phyloP scores from a whole-genome alignment of 2,797 vertebrate genomes.

The Gadopsis bispinosus region DNA sequence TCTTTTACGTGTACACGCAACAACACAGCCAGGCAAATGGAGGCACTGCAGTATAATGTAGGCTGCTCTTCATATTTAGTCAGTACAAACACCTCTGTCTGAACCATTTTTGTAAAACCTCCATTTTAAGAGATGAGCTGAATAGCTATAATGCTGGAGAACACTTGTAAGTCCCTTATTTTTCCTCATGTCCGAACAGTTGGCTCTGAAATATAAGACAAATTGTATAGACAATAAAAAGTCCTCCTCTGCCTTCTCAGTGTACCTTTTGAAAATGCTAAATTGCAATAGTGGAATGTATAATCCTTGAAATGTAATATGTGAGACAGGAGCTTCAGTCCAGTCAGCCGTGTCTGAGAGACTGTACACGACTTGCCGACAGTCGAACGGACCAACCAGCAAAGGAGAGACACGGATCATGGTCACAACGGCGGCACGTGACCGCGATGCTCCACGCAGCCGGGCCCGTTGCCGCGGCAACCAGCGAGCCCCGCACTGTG shows the following conservation, averaged over 20 bases:
- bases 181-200: not conserved
- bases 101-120: not conserved
- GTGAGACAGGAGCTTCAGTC: not conserved
- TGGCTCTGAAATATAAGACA: not conserved
- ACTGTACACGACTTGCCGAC: conserved; percentile 18
- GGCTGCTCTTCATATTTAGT: not conserved
- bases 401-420: conserved; percentile 13
- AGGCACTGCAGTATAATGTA: not conserved
- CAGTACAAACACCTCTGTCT: not conserved
- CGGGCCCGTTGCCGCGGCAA: conserved; percentile 72
- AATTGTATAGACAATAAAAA: not conserved
- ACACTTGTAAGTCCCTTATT: not conserved
- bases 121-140: not conserved
- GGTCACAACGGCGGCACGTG: conserved; percentile 32
- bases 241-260: not conserved
- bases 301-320: conserved; percentile 13
- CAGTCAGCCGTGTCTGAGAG: conserved; percentile 21
- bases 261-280: not conserved
- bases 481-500: conserved; percentile 57
- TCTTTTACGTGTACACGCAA: not conserved
- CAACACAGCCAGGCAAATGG: not conserved
- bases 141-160: not conserved
- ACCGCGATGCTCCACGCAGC: conserved; percentile 41
- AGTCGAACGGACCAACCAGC: conserved; percentile 17
- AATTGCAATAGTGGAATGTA: not conserved